Base-by-base conservation (phyloP, 2,797 vertebrate species). In the Glyptemys insculpta region DNA sequence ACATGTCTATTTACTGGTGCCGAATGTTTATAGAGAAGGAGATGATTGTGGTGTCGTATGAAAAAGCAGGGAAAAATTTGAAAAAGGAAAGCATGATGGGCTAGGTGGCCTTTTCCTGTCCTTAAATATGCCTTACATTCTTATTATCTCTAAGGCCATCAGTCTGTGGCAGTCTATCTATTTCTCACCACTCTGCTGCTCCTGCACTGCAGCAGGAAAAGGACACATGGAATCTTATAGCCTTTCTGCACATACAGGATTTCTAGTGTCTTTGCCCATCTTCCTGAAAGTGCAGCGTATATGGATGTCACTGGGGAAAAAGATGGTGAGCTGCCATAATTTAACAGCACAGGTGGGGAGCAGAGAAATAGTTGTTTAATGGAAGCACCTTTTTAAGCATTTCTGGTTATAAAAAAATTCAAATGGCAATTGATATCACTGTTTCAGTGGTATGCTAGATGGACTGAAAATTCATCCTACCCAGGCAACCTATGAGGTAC, bases 1-100 rank as follows among this genome's bases (percentile, higher is more conserved):
- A 0, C 0, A 5, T 92, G 44, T 88, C 65, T 92, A 57, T 78
- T 84, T 92, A 21, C 72, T 88, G 78, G 12, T 0, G 0, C 41
- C 92, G 27, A 34, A 88, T 2, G 0, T 68, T 94, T 88, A 82
- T 76, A 72, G 94, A 57, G 80, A 82, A 68, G 59, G 11, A 94
- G 47, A 31, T 19, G 95, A 53, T 9, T 47, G 89, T 56, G 74
- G 82, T 83, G 87, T 88, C 34, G 6, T 62, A 72, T 18, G 53
- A 59, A 15, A 12, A 65, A 78, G 6, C 14, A 65, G n/a, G 65
- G 88, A 83, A 91, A 87, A 85, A 92, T 95, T 97, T 90, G 90
- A 95, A 91, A 90, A 89, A 79, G 93, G 84, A 91, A 93, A 94
- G 54, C 91, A 96, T 82, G 78, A 50, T 76, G 90, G 84, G 72